phyloP scores from a whole-genome alignment of 2,113 vertebrate species.

The Malurus elegans region DNA sequence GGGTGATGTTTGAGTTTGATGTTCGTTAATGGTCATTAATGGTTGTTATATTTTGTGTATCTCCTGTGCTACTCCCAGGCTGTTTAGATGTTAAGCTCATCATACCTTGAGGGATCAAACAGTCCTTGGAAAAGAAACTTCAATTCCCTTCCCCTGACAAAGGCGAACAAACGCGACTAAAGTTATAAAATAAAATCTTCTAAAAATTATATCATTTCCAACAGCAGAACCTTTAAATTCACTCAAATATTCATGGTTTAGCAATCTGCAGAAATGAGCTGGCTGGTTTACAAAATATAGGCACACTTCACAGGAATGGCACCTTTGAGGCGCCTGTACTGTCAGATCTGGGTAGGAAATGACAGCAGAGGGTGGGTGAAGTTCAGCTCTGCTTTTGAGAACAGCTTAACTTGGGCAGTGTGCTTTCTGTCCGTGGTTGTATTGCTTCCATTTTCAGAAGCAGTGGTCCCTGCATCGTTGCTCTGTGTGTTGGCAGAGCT shows the following conservation, averaged over 20 bases:
- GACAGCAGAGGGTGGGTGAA: background rate
- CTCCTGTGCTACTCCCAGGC: no score
- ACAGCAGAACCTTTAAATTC: background rate
- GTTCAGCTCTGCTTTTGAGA: background rate
- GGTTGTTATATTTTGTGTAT: no score
- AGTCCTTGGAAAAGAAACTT: no score
- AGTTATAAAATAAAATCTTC: no score
- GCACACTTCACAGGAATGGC: background rate
- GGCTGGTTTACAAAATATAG: background rate
- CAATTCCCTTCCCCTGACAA: no score
- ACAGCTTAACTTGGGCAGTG: background rate
- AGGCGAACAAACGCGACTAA: no score
- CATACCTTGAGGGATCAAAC: no score
- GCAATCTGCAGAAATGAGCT: background rate
- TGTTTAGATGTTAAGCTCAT: no score
- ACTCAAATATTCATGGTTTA: background rate
- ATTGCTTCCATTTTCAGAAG: background rate
- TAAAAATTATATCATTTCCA: no score
- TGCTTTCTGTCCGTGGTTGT: background rate
- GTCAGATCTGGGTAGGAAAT: background rate
- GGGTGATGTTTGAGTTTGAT: no score
- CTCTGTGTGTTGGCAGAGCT: background rate
- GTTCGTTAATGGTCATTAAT: no score
- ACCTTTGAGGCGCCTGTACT: background rate
- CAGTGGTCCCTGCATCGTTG: background rate